Percentiles rank a stretch among this genome's conserved stretches.
phyloP scores from a whole-genome alignment of 2,888 invertebrate genomes.

The Tortrix viridana region DNA sequence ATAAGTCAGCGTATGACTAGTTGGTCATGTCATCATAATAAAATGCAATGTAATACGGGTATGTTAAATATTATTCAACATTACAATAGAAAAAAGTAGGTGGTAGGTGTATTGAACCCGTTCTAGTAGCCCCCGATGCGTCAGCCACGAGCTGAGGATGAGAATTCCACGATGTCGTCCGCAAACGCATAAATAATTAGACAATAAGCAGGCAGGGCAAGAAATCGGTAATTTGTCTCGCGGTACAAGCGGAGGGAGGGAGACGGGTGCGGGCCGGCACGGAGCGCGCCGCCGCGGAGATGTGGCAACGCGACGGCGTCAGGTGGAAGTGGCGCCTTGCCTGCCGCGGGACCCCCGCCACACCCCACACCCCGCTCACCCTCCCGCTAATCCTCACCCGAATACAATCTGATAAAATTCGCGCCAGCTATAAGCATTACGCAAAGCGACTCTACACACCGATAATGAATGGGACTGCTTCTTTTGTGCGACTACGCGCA shows the following conservation, averaged over 20 bases:
- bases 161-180: slow-evolving; percentile 73
- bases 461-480: slow-evolving; percentile 78
- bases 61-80: slow-evolving; percentile 27
- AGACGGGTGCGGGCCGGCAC: slow-evolving; percentile 69
- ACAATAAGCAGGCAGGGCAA: slow-evolving; percentile 81
- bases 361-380: slow-evolving; percentile 50
- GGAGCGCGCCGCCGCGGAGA: slow-evolving; percentile 73
- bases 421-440: slow-evolving; percentile 83
- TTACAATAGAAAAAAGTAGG: slow-evolving; percentile 24
- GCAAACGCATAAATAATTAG: slow-evolving; percentile 82
- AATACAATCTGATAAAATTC: slow-evolving; percentile 83
- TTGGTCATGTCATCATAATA: slow-evolving; percentile 21
- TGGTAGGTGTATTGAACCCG: slow-evolving; percentile 75
- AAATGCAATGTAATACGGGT: slow-evolving; percentile 20
- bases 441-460: slow-evolving; percentile 78
- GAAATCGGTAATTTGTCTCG: slow-evolving; percentile 83
- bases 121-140: slow-evolving; percentile 70
- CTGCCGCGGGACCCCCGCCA: slow-evolving; percentile 53
- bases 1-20: background rate
- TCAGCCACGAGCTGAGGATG: slow-evolving; percentile 61
- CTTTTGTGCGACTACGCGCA: slow-evolving; percentile 54
- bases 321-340: slow-evolving; percentile 79
- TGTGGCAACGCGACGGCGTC: slow-evolving; percentile 83
- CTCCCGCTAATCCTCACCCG: slow-evolving; percentile 78
- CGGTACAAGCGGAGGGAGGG: slow-evolving; percentile 77